phyloP scores from a whole-genome alignment of 2,888 invertebrate species.

The Brachylomia viminalis region DNA sequence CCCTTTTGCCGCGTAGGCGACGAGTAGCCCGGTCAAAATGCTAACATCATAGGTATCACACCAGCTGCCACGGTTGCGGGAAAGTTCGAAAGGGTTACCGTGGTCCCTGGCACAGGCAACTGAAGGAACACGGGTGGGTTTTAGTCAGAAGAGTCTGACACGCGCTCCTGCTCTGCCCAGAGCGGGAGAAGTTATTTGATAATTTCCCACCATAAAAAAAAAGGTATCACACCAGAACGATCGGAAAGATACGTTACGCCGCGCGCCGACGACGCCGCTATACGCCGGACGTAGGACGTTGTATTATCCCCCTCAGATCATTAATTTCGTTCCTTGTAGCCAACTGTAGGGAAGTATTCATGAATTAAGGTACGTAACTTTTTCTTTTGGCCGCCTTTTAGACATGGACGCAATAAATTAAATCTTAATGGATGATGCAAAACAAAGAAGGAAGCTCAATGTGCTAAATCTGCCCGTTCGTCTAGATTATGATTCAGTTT shows the following conservation, averaged over 20 bases:
- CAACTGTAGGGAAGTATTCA: constrained; percentile 33
- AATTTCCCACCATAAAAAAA: too few species aligned
- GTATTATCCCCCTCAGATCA: constrained; percentile 49
- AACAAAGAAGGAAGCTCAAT: constrained; percentile 13
- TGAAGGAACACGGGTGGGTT: too few species aligned
- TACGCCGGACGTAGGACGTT: constrained; percentile 45
- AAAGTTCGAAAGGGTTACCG: too few species aligned
- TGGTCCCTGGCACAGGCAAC: too few species aligned
- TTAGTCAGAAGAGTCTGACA: too few species aligned
- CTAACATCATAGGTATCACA: constrained; percentile 30
- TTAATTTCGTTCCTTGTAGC: constrained; percentile 22
- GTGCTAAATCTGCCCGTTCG: not conserved
- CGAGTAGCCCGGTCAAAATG: constrained; percentile 1
- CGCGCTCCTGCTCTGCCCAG: too few species aligned
- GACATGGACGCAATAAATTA: constrained; percentile 12
- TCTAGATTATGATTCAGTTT: constrained; percentile 14
- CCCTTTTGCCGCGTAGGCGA: too few species aligned
- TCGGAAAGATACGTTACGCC: too few species aligned
- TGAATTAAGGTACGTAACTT: constrained; percentile 17
- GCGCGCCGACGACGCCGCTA: not conserved
- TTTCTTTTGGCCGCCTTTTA: constrained; percentile 9
- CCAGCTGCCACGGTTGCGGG: too few species aligned
- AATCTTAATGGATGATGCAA: not conserved
- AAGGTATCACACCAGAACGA: not conserved
- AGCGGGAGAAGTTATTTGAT: too few species aligned